Conservation (phyloP, 2,797 vertebrate species). For the Helicolenus hilgendorfi region DNA sequence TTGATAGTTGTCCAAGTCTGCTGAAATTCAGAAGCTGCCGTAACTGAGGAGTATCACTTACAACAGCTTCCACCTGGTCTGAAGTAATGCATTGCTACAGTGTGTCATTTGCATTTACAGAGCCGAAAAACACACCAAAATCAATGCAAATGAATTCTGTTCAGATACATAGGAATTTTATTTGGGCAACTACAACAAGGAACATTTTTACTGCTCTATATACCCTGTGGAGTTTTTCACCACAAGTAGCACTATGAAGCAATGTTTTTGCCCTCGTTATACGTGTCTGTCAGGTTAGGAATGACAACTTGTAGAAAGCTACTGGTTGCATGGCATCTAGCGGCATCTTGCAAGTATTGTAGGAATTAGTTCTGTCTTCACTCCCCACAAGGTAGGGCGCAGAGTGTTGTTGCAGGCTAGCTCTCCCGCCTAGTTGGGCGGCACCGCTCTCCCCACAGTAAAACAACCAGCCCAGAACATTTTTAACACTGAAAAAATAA, state of each 20-base stretch:
- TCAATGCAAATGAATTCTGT: conserved; percentile 47
- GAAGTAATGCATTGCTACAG: conserved; percentile 44
- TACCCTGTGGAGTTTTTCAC: background rate
- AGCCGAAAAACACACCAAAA: conserved; percentile 17
- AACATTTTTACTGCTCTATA: background rate
- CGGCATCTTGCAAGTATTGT: too few species aligned
- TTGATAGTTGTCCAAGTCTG: conserved; percentile 49
- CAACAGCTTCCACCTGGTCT: conserved; percentile 68
- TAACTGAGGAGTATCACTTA: conserved; percentile 43
- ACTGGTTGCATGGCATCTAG: too few species aligned
- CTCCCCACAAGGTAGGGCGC: too few species aligned
- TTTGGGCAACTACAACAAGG: background rate
- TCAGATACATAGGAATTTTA: conserved; percentile 1
- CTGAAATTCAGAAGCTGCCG: conserved; percentile 59
- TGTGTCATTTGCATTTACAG: conserved; percentile 43
- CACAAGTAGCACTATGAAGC: background rate
- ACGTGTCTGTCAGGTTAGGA: background rate
- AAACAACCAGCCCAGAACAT: too few species aligned
- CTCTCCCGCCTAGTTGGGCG: too few species aligned
- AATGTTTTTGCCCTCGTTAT: background rate
- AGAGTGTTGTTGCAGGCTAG: too few species aligned
- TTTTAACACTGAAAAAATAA: too few species aligned
- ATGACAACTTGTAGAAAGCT: too few species aligned
- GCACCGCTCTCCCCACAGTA: too few species aligned
- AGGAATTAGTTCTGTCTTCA: too few species aligned